These are phyloP conservation scores for Bombus cullumanus DNA, from an alignment of 1,140 invertebrate species.

Conservation along the genomic window DNA sequence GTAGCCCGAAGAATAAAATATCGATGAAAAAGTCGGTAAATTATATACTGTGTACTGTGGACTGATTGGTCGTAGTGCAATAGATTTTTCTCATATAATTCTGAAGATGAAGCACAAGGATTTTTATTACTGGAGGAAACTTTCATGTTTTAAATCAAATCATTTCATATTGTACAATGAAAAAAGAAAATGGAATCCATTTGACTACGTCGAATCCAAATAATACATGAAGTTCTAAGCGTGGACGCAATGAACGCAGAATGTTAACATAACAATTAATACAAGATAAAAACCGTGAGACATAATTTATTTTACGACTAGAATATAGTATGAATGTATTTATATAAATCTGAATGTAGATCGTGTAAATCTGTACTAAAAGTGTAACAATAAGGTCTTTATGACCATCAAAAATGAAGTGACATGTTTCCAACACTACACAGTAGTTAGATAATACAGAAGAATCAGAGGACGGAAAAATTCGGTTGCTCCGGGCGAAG, in stretches of 20 bases:
- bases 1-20: not conserved
- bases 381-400: not conserved
- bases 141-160: too few species aligned
- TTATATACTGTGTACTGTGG: too few species aligned
- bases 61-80: not conserved
- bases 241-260: not conserved
- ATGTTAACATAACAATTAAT: not conserved
- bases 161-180: not conserved
- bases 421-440: not conserved
- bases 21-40: not conserved
- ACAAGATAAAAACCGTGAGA: not conserved
- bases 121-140: too few species aligned
- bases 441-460: not conserved
- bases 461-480: conserved; percentile 59
- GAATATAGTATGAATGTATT: not conserved
- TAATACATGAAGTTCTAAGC: not conserved
- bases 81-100: not conserved
- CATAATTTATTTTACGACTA: not conserved
- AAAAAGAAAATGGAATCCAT: not conserved
- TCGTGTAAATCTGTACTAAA: too few species aligned
- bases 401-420: too few species aligned
- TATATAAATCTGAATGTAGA: too few species aligned
- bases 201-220: too few species aligned
- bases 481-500: conserved; percentile 65
- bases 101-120: too few species aligned